Conservation (phyloP, 2,113 vertebrate species). For the Actenoides lindsayi region DNA sequence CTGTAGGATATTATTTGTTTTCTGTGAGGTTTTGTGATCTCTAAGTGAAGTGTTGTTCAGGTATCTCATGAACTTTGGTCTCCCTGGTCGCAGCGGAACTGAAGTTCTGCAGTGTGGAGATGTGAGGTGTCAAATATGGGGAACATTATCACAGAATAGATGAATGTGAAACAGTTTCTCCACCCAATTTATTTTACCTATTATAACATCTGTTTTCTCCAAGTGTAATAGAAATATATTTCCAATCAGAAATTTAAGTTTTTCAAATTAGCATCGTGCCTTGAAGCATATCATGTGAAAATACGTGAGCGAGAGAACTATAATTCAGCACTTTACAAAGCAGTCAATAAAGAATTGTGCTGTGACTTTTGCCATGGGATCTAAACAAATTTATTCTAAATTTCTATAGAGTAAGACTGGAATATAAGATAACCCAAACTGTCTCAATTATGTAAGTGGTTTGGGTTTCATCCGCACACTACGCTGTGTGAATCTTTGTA, state of each 20-base stretch:
- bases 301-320: background rate
- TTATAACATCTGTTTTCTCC: background rate
- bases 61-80: background rate
- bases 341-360: background rate
- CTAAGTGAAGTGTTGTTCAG: background rate
- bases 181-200: background rate
- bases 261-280: background rate
- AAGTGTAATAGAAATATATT: background rate
- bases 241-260: background rate
- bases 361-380: background rate
- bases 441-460: background rate
- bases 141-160: background rate
- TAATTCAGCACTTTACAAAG: background rate
- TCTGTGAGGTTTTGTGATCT: background rate
- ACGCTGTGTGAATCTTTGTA: background rate
- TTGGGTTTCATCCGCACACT: background rate
- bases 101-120: background rate
- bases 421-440: background rate
- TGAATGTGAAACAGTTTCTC: background rate
- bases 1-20: background rate
- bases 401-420: background rate
- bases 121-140: background rate
- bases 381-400: background rate
- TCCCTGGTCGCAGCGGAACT: background rate
- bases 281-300: background rate